Base-by-base conservation (phyloP, 2,797 vertebrate genomes). In the Acanthiza pusilla region DNA sequence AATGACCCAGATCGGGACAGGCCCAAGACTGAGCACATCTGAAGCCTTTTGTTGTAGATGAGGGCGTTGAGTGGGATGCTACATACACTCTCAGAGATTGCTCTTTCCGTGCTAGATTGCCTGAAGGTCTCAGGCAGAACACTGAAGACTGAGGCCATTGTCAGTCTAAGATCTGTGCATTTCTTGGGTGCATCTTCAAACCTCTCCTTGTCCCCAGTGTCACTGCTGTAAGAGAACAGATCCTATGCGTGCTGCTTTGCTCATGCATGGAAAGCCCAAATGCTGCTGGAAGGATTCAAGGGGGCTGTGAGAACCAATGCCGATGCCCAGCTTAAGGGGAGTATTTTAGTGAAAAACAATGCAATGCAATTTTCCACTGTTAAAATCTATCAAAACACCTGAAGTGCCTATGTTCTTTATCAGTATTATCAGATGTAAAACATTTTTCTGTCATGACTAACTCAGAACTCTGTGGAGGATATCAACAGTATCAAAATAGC, bases 401-500 rank as follows among this genome's bases (percentile, higher is more conserved):
- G 61, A 89, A 88, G 9, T 32, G 25, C 43, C 53, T 60, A 55
- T 29, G 30, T 51, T 95, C 72, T 74, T 83, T 47, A 36, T 43
- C 48, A 55, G 4, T 32, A 27, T 63, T 74, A 74, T 66, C 57
- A 87, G 68, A 93, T 84, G 66, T 75, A 85, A 92, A 97, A 94
- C 88, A 76, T 68, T 91, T 79, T 93, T 97, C 94, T 95, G 87
- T 89, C 93, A 81, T 96, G 91, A 75, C 96, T 97, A 95, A 93
- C 51, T 91, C 53, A 78, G 80, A 89, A 89, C 51, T 89, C 77
- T 78, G n/a, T 65, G 70, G 53, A 88, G 50, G 91, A 84, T 86
- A 96, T 89, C 94, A 91, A 58, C 75, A 66, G n/a, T 66, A 94
- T 86, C 90, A 96, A 96, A 97, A 95, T 87, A 97, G 87, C 79